Conservation (phyloP, 2,113 vertebrate genomes). For the Sphyrna mokarran region DNA sequence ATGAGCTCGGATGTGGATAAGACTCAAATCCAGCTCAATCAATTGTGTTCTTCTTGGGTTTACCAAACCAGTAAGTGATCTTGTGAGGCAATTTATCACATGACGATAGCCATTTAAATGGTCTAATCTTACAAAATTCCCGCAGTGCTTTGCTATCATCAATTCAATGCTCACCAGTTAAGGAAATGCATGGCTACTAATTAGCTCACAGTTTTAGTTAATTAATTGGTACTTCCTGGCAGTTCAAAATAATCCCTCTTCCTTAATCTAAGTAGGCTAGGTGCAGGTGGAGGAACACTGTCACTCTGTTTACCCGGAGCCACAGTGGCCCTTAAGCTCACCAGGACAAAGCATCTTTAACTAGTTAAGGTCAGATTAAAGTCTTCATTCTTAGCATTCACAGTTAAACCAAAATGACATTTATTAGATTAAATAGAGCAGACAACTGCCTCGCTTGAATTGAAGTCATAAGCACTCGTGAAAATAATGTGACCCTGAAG, state of each 20-base stretch:
- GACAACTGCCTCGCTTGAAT: neutral
- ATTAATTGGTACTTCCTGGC: constrained; percentile 55
- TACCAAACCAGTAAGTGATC: neutral
- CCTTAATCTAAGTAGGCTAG: constrained; percentile 57
- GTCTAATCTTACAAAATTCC: constrained; percentile 11
- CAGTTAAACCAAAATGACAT: neutral
- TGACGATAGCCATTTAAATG: neutral
- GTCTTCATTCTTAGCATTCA: neutral
- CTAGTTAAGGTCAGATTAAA: neutral
- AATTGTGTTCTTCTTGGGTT: neutral
- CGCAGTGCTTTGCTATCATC: neutral
- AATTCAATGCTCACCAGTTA: neutral
- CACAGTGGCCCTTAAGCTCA: neutral
- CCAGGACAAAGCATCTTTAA: neutral
- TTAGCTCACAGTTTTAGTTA: constrained; percentile 55
- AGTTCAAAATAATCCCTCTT: constrained; percentile 55
- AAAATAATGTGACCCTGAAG: neutral
- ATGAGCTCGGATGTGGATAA: neutral
- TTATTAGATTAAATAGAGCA: neutral
- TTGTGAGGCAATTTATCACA: constrained; percentile 4
- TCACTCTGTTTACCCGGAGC: neutral
- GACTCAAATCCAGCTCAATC: neutral
- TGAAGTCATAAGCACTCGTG: neutral
- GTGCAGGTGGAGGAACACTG: constrained; percentile 48
- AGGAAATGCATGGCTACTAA: constrained; percentile 46